Base-by-base conservation (phyloP, 2,113 vertebrate genomes). In the Coptodon rendalli region DNA sequence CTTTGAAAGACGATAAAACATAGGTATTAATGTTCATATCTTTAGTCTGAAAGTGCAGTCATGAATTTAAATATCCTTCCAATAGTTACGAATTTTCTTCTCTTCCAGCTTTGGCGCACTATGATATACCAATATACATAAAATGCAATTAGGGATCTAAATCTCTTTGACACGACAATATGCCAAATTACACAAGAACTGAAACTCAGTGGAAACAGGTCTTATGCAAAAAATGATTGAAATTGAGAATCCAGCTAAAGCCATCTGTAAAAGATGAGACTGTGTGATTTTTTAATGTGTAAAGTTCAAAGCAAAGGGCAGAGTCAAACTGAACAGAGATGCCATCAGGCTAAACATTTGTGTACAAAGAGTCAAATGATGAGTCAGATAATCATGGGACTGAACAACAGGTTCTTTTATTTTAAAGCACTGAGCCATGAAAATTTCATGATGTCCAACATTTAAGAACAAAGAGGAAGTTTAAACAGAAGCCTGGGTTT, bases 151-250 rank as follows among this genome's bases (percentile, higher is more conserved):
- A 31, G 27, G 27, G 27, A 9, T 59, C 27, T 59, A 17, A 59
- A 17, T 31, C 14, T 31, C 7, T 59, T 59, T 59, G 57, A 59
- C 57, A 59, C 0, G 0, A 5, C 1, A 0, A 17, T 59, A 31
- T 2, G 5, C 27, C 0, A 59, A 59, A 59, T 59, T 59, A 31
- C 27, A 59, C 31, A 59, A 59, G 57, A 59, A 59, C 14, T 31
- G 57, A 59, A 59, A 59, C 27, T 59, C 2, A 17, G 7, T 59
- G 27, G 56, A 59, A 59, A 59, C 14, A 2, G 14, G 7, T 59
- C 56, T 59, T 59, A 0, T 59, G 56, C 0, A 59, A 59, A 57
- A 22, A 1, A 57, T 0, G 5, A 59, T 31, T 59, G 56, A 31
- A 59, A 59, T 31, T 59, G 56, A 63, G 5, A 63, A 63, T 63